Conservation (phyloP, 2,888 invertebrate genomes). For the Spilosoma lubricipeda region DNA sequence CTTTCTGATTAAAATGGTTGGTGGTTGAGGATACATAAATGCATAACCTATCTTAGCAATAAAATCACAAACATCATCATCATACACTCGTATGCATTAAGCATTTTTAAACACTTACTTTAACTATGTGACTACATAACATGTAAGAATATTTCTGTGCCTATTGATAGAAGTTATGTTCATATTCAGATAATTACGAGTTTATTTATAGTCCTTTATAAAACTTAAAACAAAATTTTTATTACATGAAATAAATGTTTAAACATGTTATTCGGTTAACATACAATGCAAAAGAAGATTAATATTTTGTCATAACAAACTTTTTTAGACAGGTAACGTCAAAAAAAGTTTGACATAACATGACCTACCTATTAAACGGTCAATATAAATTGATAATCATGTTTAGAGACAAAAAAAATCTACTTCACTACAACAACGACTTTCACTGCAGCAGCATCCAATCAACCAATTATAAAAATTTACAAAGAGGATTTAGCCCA, state of each 20-base stretch:
- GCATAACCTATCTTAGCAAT: no score
- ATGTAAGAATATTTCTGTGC: not conserved
- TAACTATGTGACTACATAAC: no score
- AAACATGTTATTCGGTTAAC: not conserved
- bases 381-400: constrained; percentile 34
- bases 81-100: not conserved
- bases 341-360: constrained; percentile 25
- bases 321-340: not conserved
- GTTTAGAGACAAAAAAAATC: constrained; percentile 48
- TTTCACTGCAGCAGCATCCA: constrained; percentile 61
- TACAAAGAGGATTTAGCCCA: constrained; percentile 82
- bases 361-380: constrained; percentile 35
- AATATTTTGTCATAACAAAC: not conserved
- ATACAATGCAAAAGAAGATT: not conserved
- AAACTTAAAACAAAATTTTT: not conserved
- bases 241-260: not conserved
- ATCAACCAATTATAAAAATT: constrained; percentile 81
- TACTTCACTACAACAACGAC: constrained; percentile 30
- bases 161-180: not conserved
- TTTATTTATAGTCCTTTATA: not conserved
- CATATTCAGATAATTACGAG: not conserved
- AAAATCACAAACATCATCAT: not conserved
- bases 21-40: not conserved
- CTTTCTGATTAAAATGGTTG: not conserved
- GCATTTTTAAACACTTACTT: not conserved